These are phyloP conservation scores for Grammomys dolichurus DNA, from an alignment of 2,113 vertebrate species.

Conservation along the genomic window DNA sequence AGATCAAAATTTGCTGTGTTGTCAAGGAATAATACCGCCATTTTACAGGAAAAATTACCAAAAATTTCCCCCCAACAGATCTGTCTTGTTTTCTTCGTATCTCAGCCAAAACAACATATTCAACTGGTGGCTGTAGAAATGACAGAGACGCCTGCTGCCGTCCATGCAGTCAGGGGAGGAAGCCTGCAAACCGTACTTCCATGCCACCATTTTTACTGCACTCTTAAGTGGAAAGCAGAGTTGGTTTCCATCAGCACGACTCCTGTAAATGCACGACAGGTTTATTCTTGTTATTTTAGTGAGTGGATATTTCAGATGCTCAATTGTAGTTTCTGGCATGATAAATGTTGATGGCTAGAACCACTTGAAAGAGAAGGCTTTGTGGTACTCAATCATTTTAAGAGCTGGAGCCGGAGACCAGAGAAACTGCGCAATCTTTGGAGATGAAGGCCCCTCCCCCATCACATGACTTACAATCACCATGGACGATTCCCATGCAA, in stretches of 20 bases:
- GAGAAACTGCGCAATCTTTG: rapidly evolving
- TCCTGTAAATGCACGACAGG: neutral
- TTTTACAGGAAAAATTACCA: neutral
- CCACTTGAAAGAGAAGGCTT: neutral
- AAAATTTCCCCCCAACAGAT: neutral
- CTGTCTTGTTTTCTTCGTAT: neutral
- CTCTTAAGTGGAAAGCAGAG: neutral
- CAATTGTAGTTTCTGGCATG: neutral
- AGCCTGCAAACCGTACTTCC: neutral
- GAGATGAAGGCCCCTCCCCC: neutral
- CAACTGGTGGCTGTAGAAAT: rapidly evolving
- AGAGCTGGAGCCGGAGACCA: neutral
- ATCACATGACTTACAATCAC: neutral
- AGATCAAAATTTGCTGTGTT: neutral
- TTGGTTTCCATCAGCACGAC: neutral
- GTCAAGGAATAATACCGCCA: neutral
- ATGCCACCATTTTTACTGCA: neutral
- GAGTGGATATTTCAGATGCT: neutral
- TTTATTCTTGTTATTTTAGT: neutral
- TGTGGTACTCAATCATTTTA: neutral
- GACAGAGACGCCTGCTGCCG: neutral
- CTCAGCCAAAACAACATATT: neutral
- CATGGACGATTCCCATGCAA: neutral
- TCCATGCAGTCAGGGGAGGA: neutral
- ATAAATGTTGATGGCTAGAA: neutral